Percentiles rank a stretch among this genome's conserved stretches.
These are phyloP conservation scores for Gila robusta DNA, from an alignment of 2,797 vertebrate genomes.

Conservation along the genomic window DNA sequence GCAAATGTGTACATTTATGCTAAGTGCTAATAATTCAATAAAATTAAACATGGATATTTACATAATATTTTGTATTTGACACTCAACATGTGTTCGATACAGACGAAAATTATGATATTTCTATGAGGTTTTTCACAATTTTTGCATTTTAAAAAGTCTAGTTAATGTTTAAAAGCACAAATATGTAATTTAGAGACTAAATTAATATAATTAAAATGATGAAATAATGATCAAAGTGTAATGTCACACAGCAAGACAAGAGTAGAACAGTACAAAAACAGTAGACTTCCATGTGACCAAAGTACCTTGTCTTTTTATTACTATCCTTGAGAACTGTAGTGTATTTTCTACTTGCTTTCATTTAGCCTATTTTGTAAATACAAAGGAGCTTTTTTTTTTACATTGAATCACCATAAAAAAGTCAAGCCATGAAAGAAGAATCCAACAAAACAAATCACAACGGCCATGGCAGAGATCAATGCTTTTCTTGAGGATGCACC, in stretches of 20 bases:
- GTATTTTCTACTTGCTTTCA: background rate
- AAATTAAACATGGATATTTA: background rate
- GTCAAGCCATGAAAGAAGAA: background rate
- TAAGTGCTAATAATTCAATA: background rate
- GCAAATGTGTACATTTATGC: background rate
- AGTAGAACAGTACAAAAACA: background rate
- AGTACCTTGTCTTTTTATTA: background rate
- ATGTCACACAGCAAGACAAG: background rate
- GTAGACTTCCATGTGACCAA: background rate
- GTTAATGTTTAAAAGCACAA: background rate
- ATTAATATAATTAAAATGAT: background rate
- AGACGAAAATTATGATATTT: no score
- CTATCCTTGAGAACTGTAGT: background rate
- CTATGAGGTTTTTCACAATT: background rate
- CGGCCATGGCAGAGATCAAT: constrained; percentile 20
- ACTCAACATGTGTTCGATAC: background rate
- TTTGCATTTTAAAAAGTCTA: background rate
- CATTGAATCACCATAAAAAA: background rate
- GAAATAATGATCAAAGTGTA: background rate
- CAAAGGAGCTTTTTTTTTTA: background rate
- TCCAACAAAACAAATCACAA: constrained; percentile 5
- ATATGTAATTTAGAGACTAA: background rate
- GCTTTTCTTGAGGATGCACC: background rate
- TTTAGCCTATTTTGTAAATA: background rate
- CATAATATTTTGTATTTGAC: background rate